A percentile compares a stretch with the other conserved stretches of the same genome.
Evolutionary conservation across 2,113 vertebrate species (phyloP).

Genomic region (Ranitomeya imitator): DNA sequence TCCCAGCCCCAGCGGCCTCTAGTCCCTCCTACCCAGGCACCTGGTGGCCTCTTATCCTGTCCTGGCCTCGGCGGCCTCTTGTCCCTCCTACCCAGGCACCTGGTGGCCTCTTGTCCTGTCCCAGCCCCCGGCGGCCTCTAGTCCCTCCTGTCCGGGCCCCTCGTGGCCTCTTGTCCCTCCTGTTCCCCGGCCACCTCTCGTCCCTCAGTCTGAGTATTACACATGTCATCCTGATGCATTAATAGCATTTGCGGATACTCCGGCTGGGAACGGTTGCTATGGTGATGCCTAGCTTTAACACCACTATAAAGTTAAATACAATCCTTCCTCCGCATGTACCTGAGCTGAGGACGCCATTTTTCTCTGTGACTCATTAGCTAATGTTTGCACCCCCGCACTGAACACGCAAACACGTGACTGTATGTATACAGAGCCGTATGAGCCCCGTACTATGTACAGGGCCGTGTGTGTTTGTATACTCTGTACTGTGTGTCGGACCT

Average conservation of each 20-base stretch:
- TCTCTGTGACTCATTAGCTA: conserved; percentile 38
- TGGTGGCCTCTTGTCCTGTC: background rate
- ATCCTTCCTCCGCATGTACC: conserved; percentile 55
- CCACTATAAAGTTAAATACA: conserved; percentile 50
- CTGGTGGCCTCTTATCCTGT: background rate
- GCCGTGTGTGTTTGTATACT: background rate
- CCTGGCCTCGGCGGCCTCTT: background rate
- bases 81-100: background rate
- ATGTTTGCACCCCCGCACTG: conserved; percentile 32
- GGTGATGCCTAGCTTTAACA: conserved; percentile 53
- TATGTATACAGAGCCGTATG: background rate
- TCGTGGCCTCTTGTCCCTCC: background rate
- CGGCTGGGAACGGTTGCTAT: conserved; percentile 46
- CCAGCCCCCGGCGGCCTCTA: background rate
- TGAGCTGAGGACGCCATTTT: conserved; percentile 42
- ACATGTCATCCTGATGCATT: conserved; percentile 32
- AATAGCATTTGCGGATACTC: conserved; percentile 34
- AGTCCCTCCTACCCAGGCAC: background rate
- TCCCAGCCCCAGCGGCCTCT: no score
- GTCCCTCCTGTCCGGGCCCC: background rate
- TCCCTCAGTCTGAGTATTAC: conserved; percentile 3
- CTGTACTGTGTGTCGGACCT: no score
- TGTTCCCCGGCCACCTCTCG: no score
- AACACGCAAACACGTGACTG: background rate
- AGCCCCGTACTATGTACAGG: background rate